These are phyloP conservation scores for Brachymystax lenok DNA, from an alignment of 2,797 vertebrate genomes.

Conservation along the genomic window DNA sequence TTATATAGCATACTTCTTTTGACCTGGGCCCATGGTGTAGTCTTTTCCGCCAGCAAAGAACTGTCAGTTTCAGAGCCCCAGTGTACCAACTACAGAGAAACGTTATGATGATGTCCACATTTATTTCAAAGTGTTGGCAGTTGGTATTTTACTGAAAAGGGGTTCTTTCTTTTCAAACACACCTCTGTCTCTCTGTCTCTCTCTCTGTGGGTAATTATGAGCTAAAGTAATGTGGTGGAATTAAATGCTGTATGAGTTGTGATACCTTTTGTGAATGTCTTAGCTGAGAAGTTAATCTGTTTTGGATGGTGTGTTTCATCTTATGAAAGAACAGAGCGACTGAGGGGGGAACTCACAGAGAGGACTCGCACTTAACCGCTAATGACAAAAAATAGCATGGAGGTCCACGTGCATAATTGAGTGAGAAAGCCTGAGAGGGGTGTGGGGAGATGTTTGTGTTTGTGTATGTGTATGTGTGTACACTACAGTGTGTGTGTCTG, in stretches of 20 bases:
- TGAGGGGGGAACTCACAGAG: slow-evolving; percentile 15
- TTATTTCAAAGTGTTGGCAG: neutral
- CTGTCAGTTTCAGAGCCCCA: neutral
- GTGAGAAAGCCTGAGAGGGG: slow-evolving; percentile 17
- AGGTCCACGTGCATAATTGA: slow-evolving; percentile 13
- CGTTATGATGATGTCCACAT: too few species aligned
- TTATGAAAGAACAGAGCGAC: neutral
- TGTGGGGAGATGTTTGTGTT: slow-evolving; percentile 2
- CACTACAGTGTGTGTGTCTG: neutral
- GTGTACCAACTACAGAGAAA: neutral
- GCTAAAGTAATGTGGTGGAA: too few species aligned
- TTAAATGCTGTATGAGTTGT: neutral
- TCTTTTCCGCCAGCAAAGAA: neutral
- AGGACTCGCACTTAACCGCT: slow-evolving; percentile 12
- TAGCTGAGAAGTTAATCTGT: slow-evolving; percentile 1
- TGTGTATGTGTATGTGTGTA: neutral
- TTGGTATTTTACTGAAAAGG: slow-evolving; percentile 40
- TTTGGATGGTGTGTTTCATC: slow-evolving; percentile 12
- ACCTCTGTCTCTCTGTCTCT: slow-evolving; percentile 38
- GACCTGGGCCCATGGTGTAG: too few species aligned
- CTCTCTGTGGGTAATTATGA: slow-evolving; percentile 42
- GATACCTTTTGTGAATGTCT: neutral
- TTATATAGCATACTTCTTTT: too few species aligned
- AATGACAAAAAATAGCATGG: slow-evolving; percentile 1
- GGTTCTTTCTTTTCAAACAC: slow-evolving; percentile 47